A percentile compares a stretch with the other conserved stretches of the same genome.
Conservation (phyloP, 2,113 vertebrate genomes). For the Campylomormyrus tamandua region DNA sequence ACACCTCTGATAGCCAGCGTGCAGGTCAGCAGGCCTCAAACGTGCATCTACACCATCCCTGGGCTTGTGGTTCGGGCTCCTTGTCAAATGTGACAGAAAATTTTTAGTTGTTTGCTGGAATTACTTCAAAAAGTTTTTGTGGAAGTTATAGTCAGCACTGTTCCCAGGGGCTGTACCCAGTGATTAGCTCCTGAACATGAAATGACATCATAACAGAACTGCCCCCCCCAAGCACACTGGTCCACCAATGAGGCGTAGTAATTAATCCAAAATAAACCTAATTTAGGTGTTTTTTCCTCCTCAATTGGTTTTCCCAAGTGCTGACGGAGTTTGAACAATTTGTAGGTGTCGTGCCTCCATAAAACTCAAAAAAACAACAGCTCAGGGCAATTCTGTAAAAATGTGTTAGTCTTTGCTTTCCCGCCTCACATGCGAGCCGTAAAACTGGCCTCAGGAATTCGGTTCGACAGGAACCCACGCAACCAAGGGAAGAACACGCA, state of each 20-base stretch:
- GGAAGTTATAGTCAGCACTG: neutral
- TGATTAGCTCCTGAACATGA: neutral
- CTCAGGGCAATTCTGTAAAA: neutral
- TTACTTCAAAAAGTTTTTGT: neutral
- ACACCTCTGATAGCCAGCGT: neutral
- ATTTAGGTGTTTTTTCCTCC: neutral
- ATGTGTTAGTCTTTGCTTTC: neutral
- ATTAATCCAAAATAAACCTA: slow-evolving; percentile 20
- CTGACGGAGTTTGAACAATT: neutral
- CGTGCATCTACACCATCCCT: neutral
- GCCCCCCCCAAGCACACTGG: neutral
- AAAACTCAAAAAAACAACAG: neutral
- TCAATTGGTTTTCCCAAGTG: neutral
- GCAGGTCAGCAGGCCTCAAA: neutral
- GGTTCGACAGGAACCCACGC: neutral
- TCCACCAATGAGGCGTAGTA: slow-evolving; percentile 1
- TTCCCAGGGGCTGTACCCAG: neutral
- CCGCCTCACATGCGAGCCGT: neutral
- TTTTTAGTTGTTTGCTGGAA: neutral
- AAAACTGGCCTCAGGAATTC: neutral
- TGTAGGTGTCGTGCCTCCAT: neutral
- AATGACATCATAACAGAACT: neutral
- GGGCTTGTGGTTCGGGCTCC: neutral
- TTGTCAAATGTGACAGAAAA: neutral
- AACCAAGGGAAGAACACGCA: neutral